Base-by-base conservation (phyloP, 2,888 invertebrate genomes). In the Saturnia pavonia region DNA sequence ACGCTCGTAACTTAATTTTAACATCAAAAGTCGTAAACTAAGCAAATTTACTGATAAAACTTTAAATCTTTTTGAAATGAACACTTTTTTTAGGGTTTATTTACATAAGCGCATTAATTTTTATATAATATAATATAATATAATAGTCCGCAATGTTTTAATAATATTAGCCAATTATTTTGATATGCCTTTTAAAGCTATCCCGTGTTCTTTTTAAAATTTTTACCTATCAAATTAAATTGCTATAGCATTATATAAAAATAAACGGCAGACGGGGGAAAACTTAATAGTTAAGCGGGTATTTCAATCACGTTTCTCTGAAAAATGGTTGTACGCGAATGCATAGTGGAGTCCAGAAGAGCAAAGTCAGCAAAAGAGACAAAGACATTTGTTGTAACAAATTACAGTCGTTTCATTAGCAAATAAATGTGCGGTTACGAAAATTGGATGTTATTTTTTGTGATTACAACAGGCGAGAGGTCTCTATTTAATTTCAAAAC, bases 341-440 rank as follows among this genome's bases (percentile, higher is more conserved):
- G 68, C 77, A 76, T 77, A 75, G 76, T 75, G 40, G 40, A 65
- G 65, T 77, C 57, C 73, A 76, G 71, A 74, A 69, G 74, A 74
- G 72, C 69, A 72, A 78, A 73, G 74, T 74, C 75, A 74, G 74
- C 75, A 73, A 67, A 63, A 65, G 70, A 76, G 74, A 78, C 78
- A 76, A 76, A 80, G 72, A 80, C 77, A 75, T 83, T 82, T 76
- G 75, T 73, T 76, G 78, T 79, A 82, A 85, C 80, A 83, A 85
- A 86, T 85, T 78, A 80, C 81, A 75, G 76, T 76, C 80, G 80
- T 85, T 85, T 86, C 85, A 87, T 87, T 88, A 85, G 84, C 82
- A 85, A 88, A 83, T 82, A 86, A 87, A 86, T 85, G 84, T 75
- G 84, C 77, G 82, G 82, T 83, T 79, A 82, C 76, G 78, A 82